Percentiles rank a stretch among this genome's conserved stretches.
Evolutionary conservation across 2,113 vertebrate genomes (phyloP).

Genomic region (Embiotoca jacksoni): DNA sequence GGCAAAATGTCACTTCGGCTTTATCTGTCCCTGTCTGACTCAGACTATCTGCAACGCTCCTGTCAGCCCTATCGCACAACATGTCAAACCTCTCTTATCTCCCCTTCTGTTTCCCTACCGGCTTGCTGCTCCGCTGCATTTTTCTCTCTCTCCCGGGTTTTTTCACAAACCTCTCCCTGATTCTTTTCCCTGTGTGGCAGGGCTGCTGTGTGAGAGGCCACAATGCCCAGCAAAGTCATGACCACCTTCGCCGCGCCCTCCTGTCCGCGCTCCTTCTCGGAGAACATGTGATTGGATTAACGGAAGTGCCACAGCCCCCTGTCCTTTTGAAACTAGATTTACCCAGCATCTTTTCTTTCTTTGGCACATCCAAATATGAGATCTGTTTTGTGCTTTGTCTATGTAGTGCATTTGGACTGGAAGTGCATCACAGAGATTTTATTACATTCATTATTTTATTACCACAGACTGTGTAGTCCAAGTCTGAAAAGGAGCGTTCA

Average conservation of each 20-base stretch:
- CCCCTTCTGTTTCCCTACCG: constrained; percentile 53
- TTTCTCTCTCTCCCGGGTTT: constrained; percentile 36
- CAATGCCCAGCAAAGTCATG: neutral
- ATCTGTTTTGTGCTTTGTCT: constrained; percentile 3
- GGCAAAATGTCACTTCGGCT: constrained; percentile 62
- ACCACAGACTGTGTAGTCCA: neutral
- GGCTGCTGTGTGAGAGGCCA: constrained; percentile 10
- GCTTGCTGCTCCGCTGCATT: constrained; percentile 73
- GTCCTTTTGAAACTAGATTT: constrained; percentile 11
- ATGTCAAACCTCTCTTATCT: constrained; percentile 67
- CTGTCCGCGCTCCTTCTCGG: constrained; percentile 21
- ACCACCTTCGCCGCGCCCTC: constrained; percentile 14
- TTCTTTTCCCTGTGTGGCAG: constrained; percentile 23
- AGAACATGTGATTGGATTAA: constrained; percentile 62
- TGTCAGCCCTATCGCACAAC: constrained; percentile 62
- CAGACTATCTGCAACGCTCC: constrained; percentile 49
- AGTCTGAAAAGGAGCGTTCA: neutral
- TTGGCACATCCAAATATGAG: neutral
- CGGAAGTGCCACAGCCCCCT: neutral
- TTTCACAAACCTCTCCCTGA: constrained; percentile 34
- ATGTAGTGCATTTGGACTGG: neutral
- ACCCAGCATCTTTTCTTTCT: constrained; percentile 18
- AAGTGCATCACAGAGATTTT: constrained; percentile 3
- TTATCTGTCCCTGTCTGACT: constrained; percentile 64
- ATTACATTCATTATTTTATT: neutral